A percentile compares a stretch with the other conserved stretches of the same genome.
These are phyloP conservation scores for Amphilophus citrinellus DNA, from an alignment of 2,113 vertebrate genomes.

Conservation along the genomic window DNA sequence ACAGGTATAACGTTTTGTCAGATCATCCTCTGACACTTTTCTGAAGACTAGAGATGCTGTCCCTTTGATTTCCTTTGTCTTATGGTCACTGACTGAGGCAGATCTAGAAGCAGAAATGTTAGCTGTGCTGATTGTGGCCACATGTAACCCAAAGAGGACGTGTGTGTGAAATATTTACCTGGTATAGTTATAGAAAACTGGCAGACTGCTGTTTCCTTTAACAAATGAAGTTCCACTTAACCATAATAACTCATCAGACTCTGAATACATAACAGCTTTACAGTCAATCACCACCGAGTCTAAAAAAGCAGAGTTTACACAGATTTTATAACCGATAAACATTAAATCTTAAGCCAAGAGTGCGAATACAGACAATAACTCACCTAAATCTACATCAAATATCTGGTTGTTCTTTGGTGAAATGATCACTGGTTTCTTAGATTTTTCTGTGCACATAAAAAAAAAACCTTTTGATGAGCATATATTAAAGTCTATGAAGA, in stretches of 20 bases:
- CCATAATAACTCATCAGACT: conserved; percentile 24
- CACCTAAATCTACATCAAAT: conserved; percentile 64
- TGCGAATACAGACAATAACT: not conserved
- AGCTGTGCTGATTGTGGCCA: no score
- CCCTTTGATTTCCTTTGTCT: rapidly evolving
- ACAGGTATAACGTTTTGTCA: conserved; percentile 54
- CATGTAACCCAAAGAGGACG: no score
- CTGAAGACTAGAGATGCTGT: conserved; percentile 51
- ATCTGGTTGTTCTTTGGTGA: not conserved
- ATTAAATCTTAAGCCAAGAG: not conserved
- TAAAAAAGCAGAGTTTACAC: conserved; percentile 23
- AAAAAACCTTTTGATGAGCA: not conserved
- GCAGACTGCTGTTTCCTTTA: no score
- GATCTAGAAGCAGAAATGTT: no score
- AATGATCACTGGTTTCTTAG: not conserved
- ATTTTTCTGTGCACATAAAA: not conserved
- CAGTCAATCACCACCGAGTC: conserved; percentile 57
- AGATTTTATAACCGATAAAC: not conserved
- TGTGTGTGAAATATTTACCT: no score
- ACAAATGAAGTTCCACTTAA: not conserved
- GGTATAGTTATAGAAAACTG: no score
- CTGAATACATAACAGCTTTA: not conserved
- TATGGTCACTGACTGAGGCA: not conserved
- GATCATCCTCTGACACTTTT: conserved; percentile 35
- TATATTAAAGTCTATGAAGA: not conserved